A percentile compares a stretch with the other conserved stretches of the same genome.
phyloP scores from a whole-genome alignment of 2,888 invertebrate species.

The Trypoxylon attenuatum region DNA sequence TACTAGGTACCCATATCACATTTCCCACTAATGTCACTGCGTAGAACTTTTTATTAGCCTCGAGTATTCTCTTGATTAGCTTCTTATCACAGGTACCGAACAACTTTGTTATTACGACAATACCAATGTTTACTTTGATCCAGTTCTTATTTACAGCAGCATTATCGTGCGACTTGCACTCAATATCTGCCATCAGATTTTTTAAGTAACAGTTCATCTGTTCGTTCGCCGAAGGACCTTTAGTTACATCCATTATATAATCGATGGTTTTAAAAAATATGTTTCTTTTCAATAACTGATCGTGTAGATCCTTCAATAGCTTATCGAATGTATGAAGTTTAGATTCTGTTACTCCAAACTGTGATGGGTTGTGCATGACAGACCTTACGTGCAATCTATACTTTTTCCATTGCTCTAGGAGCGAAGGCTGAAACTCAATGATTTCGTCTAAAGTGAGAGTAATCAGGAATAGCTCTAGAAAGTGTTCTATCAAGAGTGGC shows the following conservation, averaged over 20 bases:
- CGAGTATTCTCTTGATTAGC: conserved; percentile 82
- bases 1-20: conserved; percentile 89
- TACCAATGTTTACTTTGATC: conserved; percentile 81
- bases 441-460: conserved; percentile 83
- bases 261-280: conserved; percentile 75
- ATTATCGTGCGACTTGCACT: conserved; percentile 77
- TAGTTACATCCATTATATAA: conserved; percentile 75
- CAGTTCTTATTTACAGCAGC: conserved; percentile 76
- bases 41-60: conserved; percentile 86
- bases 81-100: conserved; percentile 88
- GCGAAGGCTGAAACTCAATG: conserved; percentile 77
- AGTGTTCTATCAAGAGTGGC: conserved; percentile 76
- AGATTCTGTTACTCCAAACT: conserved; percentile 78
- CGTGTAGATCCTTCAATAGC: conserved; percentile 82
- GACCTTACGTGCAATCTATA: conserved; percentile 86
- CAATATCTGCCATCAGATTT: conserved; percentile 79
- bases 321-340: conserved; percentile 82
- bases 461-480: conserved; percentile 82
- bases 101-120: conserved; percentile 81
- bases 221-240: conserved; percentile 76
- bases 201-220: conserved; percentile 83
- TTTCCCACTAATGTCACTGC: conserved; percentile 88
- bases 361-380: conserved; percentile 79
- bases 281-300: conserved; percentile 78
- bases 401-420: conserved; percentile 84